These are phyloP conservation scores for Choristoneura rosaceana DNA, from an alignment of 2,888 invertebrate species.

Conservation along the genomic window DNA sequence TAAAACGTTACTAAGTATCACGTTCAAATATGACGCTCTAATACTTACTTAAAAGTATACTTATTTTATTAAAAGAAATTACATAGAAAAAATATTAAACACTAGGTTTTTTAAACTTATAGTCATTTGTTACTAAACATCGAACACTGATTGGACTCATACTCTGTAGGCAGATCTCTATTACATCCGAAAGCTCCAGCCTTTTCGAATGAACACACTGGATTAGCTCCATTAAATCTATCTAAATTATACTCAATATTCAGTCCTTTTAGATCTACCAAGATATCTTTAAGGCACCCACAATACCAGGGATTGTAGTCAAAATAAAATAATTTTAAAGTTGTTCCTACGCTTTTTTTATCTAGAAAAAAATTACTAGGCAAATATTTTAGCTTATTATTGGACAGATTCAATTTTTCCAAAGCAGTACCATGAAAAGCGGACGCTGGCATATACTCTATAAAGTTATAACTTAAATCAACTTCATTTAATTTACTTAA, in stretches of 20 bases:
- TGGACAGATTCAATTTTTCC: not conserved
- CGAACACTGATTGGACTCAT: not conserved
- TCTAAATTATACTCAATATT: not conserved
- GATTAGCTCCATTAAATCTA: not conserved
- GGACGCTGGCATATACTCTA: not conserved
- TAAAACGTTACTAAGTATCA: no score
- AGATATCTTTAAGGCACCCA: not conserved
- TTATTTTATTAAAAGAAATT: no score
- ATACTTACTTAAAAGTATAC: no score
- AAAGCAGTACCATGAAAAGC: not conserved
- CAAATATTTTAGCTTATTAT: not conserved
- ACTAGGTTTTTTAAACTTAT: not conserved
- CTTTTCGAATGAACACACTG: not conserved
- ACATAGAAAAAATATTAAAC: not conserved
- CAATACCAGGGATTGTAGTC: not conserved
- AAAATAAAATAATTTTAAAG: not conserved
- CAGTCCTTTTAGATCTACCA: not conserved
- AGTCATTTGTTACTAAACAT: not conserved
- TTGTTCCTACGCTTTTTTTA: not conserved
- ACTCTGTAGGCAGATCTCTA: not conserved
- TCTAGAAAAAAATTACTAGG: not conserved
- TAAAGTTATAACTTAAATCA: constrained; percentile 2
- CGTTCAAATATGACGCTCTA: no score
- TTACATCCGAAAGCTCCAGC: not conserved
- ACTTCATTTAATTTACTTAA: not conserved